Evolutionary conservation across 2,797 vertebrate genomes (phyloP).

Genomic region (Bovichtus variegatus): DNA sequence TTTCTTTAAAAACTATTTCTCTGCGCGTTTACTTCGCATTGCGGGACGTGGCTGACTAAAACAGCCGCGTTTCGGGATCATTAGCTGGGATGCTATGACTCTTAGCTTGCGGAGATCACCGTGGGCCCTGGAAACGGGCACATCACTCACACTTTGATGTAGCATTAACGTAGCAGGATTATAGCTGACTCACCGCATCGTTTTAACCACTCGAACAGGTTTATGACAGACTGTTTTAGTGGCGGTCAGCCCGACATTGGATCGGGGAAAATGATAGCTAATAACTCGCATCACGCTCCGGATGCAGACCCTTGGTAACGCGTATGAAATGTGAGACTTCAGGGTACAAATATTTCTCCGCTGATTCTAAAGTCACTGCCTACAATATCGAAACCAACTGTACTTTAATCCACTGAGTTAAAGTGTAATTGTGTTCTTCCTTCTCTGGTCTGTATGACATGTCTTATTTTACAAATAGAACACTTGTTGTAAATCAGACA

Average conservation of each 20-base stretch:
- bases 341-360: background rate
- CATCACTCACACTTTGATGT: conserved; percentile 24
- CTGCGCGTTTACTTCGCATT: background rate
- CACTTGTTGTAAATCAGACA: background rate
- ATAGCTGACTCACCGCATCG: background rate
- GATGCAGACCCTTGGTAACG: background rate
- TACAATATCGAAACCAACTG: background rate
- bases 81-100: conserved; percentile 71
- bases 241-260: background rate
- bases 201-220: background rate
- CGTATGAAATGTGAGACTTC: background rate
- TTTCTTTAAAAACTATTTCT: background rate
- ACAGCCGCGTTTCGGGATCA: background rate
- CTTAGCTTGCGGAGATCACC: conserved; percentile 76
- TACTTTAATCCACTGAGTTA: background rate
- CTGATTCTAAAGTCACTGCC: background rate
- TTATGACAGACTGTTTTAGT: background rate
- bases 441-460: background rate
- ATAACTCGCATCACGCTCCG: background rate
- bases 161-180: background rate
- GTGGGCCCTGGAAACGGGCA: conserved; percentile 50
- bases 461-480: background rate
- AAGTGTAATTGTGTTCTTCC: background rate
- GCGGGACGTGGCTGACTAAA: background rate
- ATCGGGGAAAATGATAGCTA: background rate